A percentile compares a stretch with the other conserved stretches of the same genome.
These are phyloP conservation scores for Lasioglossum marginatum DNA, from an alignment of 2,888 invertebrate species.

Conservation along the genomic window DNA sequence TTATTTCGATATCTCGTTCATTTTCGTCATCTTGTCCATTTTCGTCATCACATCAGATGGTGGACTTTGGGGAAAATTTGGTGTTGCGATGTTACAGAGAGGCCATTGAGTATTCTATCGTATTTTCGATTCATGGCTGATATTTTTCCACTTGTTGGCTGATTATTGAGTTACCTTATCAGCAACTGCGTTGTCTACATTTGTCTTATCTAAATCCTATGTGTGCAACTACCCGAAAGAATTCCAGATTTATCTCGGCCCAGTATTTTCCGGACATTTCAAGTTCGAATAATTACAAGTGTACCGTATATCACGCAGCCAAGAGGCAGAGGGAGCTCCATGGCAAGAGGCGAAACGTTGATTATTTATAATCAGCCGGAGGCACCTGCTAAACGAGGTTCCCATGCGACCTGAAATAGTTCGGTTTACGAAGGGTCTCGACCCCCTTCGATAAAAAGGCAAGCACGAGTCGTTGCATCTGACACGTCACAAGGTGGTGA, in stretches of 20 bases:
- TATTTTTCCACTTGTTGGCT: too few species aligned
- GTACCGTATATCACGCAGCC: background rate
- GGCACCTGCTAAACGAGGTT: conserved; percentile 81
- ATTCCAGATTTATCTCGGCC: background rate
- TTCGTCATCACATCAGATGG: too few species aligned
- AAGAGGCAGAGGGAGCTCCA: conserved; percentile 1
- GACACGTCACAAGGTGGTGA: conserved; percentile 74
- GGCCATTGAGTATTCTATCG: too few species aligned
- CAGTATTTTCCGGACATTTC: background rate
- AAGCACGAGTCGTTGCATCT: conserved; percentile 63
- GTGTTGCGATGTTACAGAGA: too few species aligned
- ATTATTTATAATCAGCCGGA: conserved; percentile 79
- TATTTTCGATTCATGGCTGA: too few species aligned
- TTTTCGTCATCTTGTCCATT: too few species aligned
- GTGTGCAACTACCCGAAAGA: too few species aligned
- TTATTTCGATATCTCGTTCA: too few species aligned
- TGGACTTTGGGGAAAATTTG: too few species aligned
- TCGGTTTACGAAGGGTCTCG: conserved; percentile 53
- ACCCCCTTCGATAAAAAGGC: conserved; percentile 69
- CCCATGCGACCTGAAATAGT: conserved; percentile 81
- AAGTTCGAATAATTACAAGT: background rate
- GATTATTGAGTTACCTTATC: too few species aligned
- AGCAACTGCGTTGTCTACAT: too few species aligned
- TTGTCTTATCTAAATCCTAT: too few species aligned
- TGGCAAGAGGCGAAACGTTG: conserved; percentile 65